Evolutionary conservation across 2,888 invertebrate species (phyloP).

Genomic region (Rhimphoctona megacephalus): DNA sequence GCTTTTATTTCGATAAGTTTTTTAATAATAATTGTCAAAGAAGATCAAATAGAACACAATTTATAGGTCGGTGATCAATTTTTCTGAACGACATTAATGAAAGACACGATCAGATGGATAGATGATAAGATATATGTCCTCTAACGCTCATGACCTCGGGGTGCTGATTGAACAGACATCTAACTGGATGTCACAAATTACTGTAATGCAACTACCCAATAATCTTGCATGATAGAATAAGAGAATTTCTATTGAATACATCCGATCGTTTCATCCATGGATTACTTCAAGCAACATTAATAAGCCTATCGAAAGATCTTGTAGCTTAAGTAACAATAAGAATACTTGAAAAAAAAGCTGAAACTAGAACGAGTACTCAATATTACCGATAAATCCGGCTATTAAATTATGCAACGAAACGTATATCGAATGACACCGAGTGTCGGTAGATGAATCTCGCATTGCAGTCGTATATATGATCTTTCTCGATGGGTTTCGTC

Average conservation of each 20-base stretch:
- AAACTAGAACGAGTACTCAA: slow-evolving; percentile 20
- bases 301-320: neutral
- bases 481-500: slow-evolving; percentile 56
- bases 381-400: slow-evolving; percentile 37
- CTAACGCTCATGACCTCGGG: neutral
- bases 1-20: neutral
- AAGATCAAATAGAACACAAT: neutral
- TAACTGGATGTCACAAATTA: neutral
- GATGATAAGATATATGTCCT: neutral
- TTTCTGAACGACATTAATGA: neutral
- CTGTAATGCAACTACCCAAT: neutral
- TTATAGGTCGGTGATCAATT: neutral
- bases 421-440: slow-evolving; percentile 35
- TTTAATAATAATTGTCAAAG: neutral
- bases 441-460: slow-evolving; percentile 35
- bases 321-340: neutral
- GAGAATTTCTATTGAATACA: neutral
- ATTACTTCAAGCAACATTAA: neutral
- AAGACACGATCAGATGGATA: neutral
- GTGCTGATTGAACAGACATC: neutral
- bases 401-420: slow-evolving; percentile 48
- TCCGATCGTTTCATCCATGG: neutral
- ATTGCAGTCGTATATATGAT: slow-evolving; percentile 38
- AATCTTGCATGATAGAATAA: neutral
- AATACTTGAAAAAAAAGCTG: slow-evolving; percentile 7